These are phyloP conservation scores for Pantherophis alleghaniensis DNA, from an alignment of 2,797 vertebrate species.

Conservation along the genomic window DNA sequence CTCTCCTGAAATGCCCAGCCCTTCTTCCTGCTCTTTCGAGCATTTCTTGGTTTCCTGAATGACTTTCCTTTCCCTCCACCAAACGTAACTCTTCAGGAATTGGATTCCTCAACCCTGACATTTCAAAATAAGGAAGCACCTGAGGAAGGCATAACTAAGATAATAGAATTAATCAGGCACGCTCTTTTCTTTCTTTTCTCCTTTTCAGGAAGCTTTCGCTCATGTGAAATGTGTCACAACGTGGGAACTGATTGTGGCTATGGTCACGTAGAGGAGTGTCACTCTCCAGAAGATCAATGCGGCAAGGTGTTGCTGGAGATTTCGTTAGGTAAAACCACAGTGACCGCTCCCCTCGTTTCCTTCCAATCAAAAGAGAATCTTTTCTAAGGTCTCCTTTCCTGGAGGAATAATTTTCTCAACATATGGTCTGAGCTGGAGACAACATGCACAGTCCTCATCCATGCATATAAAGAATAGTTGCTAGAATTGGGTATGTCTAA, in stretches of 20 bases:
- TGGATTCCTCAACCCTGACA: neutral
- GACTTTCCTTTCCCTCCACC: neutral
- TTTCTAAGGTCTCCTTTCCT: neutral
- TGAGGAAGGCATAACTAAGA: neutral
- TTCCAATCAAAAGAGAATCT: neutral
- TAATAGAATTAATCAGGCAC: neutral
- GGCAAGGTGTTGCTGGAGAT: neutral
- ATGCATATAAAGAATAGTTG: too few relatives aligned
- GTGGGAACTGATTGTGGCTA: fast-evolving
- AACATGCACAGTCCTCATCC: too few relatives aligned
- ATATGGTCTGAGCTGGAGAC: too few relatives aligned
- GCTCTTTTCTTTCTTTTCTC: neutral
- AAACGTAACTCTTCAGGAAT: neutral
- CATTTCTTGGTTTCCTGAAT: neutral
- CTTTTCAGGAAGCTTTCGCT: neutral
- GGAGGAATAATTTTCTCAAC: neutral
- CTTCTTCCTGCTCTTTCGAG: neutral
- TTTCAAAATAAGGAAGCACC: neutral
- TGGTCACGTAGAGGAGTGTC: fast-evolving
- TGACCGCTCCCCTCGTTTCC: neutral
- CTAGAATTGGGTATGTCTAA: too few relatives aligned
- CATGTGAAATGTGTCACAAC: neutral
- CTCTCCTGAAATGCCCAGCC: neutral
- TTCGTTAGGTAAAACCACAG: neutral
- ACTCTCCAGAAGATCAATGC: neutral